Evolutionary conservation across 2,888 invertebrate genomes (phyloP).

Genomic region (Therioaphis trifolii): DNA sequence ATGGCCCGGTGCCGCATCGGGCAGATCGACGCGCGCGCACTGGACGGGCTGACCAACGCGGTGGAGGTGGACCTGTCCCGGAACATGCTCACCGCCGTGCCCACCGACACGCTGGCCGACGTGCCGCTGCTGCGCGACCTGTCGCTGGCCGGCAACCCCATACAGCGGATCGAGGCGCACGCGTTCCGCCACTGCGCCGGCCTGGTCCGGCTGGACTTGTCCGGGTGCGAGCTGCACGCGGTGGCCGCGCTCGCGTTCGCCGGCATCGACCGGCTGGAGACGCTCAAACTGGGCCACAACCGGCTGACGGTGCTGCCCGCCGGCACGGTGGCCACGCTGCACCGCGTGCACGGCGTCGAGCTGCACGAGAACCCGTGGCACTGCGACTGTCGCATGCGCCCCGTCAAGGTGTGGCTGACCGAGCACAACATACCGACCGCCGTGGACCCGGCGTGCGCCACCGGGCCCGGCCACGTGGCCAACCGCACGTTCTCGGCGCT

Average conservation of each 20-base stretch:
- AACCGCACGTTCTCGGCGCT: slow-evolving; percentile 78
- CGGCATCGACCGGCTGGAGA: slow-evolving; percentile 80
- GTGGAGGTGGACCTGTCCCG: slow-evolving; percentile 89
- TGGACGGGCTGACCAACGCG: slow-evolving; percentile 87
- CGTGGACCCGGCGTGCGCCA: slow-evolving; percentile 82
- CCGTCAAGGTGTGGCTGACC: slow-evolving; percentile 82
- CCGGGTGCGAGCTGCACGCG: slow-evolving; percentile 82
- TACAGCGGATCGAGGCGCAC: slow-evolving; percentile 80
- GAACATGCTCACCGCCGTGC: slow-evolving; percentile 84
- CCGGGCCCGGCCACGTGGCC: slow-evolving; percentile 77
- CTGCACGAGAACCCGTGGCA: slow-evolving; percentile 89
- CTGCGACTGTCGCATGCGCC: slow-evolving; percentile 85
- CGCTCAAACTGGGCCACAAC: slow-evolving; percentile 84
- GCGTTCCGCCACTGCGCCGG: slow-evolving; percentile 81
- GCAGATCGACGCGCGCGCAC: slow-evolving; percentile 85
- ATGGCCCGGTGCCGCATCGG: slow-evolving; percentile 85
- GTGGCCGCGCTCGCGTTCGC: slow-evolving; percentile 83
- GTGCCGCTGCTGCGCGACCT: slow-evolving; percentile 86
- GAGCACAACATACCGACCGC: slow-evolving; percentile 82
- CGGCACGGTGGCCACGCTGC: slow-evolving; percentile 78
- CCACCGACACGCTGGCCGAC: slow-evolving; percentile 82
- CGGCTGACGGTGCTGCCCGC: slow-evolving; percentile 82
- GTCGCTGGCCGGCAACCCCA: slow-evolving; percentile 83
- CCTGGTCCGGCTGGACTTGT: slow-evolving; percentile 85
- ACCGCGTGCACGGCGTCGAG: slow-evolving; percentile 82